Evolutionary conservation across 2,797 vertebrate species (phyloP), one percentile per base, ranked within the genome.

Genomic region (Rhabdophis nuchalis): DNA sequence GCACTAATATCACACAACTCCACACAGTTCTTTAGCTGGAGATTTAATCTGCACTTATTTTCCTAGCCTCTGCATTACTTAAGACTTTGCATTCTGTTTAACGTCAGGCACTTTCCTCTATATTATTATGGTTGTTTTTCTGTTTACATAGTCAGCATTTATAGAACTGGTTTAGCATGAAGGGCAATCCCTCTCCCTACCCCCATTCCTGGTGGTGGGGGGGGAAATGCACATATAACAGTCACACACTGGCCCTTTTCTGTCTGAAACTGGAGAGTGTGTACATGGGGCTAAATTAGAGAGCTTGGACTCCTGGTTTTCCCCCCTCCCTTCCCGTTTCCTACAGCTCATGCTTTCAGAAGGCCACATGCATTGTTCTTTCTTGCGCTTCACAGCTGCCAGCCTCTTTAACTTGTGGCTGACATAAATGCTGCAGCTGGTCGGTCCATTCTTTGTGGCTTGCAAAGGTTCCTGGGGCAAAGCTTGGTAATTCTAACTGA

Each of bases 371-470:
- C 93, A 94, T 88, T 92, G 58, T 64, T 91, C 77, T 90, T 90
- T 72, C 82, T 54, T 87, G 68, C 29, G 50, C 41, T 86, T 29
- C 86, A 61, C 94, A 97, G 92, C 96, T 97, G 94, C 87, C 95
- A 92, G 64, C 11, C 68, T 85, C 92, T 85, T 92, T 95, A 90
- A 93, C 89, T 56, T n/a, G 1, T 93, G 61, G 36, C 91, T 94
- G 94, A 91, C 77, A 57, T 92, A 92, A 88, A 7, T 16, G 27
- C 52, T 93, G 89, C 94, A 96, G 94, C 95, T 97, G 95, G 50
- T 58, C 86, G n/a, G 5, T 18, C n/a, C 77, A 92, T 91, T 93
- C 41, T 94, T 94, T 91, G 46, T 20, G 68, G 52, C 77, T 91
- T 13, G 14, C n/a, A 87, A 95, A 58, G 52, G 61, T 92, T 94